Evolutionary conservation across 2,888 invertebrate genomes (phyloP).

Genomic region (Pristionchus entomophagus): DNA sequence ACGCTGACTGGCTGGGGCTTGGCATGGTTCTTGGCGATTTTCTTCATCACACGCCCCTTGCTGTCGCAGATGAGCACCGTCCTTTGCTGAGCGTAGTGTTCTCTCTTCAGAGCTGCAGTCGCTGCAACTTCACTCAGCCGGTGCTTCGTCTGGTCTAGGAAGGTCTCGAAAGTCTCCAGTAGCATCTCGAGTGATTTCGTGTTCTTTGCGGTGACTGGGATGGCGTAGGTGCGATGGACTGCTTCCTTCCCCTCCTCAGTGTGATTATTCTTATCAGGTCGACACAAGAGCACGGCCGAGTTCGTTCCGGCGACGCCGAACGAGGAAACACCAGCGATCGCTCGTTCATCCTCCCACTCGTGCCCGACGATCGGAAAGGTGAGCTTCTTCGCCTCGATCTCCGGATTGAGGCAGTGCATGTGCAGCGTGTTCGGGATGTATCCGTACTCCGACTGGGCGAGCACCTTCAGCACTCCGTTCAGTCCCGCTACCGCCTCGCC

Average conservation of each 20-base stretch:
- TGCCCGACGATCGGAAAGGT: constrained; percentile 63
- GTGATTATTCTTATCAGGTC: neutral
- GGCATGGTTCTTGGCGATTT: neutral
- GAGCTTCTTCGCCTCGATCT: constrained; percentile 61
- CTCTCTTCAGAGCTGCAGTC: constrained; percentile 37
- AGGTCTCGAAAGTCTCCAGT: neutral
- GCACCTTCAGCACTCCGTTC: constrained; percentile 67
- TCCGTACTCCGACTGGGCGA: constrained; percentile 46
- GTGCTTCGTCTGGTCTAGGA: neutral
- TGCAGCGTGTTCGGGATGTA: constrained; percentile 67
- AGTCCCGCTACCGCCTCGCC: constrained; percentile 73
- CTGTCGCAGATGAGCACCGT: neutral
- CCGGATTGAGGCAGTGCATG: constrained; percentile 66
- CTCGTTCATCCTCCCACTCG: constrained; percentile 53
- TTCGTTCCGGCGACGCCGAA: constrained; percentile 75
- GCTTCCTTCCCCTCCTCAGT: neutral
- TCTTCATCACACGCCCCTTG: neutral
- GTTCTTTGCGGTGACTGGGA: constrained; percentile 68
- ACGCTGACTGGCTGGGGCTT: neutral
- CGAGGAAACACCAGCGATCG: constrained; percentile 67
- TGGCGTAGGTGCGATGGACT: constrained; percentile 47
- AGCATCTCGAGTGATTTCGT: constrained; percentile 57
- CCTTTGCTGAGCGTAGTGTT: constrained; percentile 6
- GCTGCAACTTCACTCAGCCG: constrained; percentile 19
- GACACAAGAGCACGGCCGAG: constrained; percentile 60